A percentile compares a stretch with the other conserved stretches of the same genome.
Evolutionary conservation across 2,888 invertebrate species (phyloP).

Genomic region (Sarcophaga rosellei): DNA sequence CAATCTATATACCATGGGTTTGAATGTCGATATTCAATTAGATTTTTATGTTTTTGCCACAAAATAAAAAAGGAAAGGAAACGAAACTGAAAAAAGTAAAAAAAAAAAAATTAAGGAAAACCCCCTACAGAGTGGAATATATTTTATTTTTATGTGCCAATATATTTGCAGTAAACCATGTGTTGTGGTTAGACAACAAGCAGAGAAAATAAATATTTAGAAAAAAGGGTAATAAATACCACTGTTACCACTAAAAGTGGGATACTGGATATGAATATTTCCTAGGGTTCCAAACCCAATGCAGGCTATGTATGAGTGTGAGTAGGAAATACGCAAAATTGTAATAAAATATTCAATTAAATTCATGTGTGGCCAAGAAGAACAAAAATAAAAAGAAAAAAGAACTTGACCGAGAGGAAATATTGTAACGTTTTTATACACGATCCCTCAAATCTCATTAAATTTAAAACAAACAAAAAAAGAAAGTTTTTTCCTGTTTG

Average conservation of each 20-base stretch:
- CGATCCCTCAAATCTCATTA: not conserved
- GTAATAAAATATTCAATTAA: not conserved
- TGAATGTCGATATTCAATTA: not conserved
- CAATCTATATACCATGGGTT: not conserved
- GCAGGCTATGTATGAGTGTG: not conserved
- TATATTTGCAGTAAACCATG: not conserved
- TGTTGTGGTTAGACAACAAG: conserved; percentile 2
- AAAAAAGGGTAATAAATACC: not conserved
- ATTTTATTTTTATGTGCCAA: conserved; percentile 24
- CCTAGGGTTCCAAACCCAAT: not conserved
- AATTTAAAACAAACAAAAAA: not conserved
- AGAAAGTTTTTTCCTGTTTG: too few species aligned
- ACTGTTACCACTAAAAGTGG: not conserved
- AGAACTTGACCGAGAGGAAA: not conserved
- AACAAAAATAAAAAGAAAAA: not conserved
- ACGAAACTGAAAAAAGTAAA: not conserved
- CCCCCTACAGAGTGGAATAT: not conserved
- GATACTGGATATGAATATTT: not conserved
- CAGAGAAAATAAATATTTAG: not conserved
- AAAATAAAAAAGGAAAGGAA: not conserved
- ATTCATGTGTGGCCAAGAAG: not conserved
- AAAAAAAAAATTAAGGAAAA: not conserved
- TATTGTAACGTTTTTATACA: not conserved
- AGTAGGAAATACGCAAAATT: too few species aligned
- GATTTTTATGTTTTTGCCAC: not conserved